These are phyloP conservation scores for Odontophorus gujanensis DNA, from an alignment of 2,113 vertebrate species.

Conservation along the genomic window DNA sequence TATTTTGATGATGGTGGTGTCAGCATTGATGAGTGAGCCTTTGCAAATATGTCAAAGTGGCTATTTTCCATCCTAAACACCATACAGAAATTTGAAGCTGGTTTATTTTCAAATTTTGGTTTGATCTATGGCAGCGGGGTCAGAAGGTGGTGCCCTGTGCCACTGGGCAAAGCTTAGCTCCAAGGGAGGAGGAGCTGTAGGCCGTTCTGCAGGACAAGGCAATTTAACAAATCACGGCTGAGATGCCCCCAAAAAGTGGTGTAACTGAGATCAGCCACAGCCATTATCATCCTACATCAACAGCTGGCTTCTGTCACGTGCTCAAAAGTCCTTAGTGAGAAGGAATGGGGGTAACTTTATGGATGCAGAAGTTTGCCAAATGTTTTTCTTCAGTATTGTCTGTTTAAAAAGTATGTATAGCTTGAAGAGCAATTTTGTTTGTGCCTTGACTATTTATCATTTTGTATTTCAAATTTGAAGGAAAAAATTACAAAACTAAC, in stretches of 20 bases:
- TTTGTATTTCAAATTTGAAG: background rate
- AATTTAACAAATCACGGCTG: background rate
- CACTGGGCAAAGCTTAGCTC: background rate
- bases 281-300: background rate
- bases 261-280: background rate
- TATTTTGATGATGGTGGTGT: background rate
- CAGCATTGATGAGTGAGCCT: background rate
- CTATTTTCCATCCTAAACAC: background rate
- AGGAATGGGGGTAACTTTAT: background rate
- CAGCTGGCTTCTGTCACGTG: background rate
- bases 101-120: background rate
- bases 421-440: background rate
- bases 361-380: background rate
- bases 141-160: background rate
- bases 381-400: background rate
- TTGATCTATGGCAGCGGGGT: background rate
- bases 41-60: background rate
- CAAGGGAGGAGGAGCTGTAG: fast-evolving
- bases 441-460: background rate
- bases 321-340: background rate
- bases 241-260: background rate
- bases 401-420: background rate
- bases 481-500: background rate
- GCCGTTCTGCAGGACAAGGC: background rate
- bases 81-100: background rate